A percentile compares a stretch with the other conserved stretches of the same genome.
Conservation (phyloP, 2,113 vertebrate genomes). For the Fregetta grallaria region DNA sequence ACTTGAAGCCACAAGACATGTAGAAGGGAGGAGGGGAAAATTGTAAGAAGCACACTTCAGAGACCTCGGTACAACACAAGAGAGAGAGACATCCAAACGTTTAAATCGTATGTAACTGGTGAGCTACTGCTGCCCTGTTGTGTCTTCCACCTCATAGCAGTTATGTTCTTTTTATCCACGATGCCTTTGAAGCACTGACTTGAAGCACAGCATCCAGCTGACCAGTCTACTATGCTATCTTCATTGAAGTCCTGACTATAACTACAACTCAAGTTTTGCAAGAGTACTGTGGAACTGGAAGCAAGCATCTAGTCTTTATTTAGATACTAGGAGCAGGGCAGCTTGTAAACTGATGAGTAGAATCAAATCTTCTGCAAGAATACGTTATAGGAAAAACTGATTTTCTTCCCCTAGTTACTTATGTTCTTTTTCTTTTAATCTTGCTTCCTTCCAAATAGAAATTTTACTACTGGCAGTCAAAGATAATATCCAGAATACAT, state of each 20-base stretch:
- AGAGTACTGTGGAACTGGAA: not conserved
- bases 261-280: not conserved
- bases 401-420: not conserved
- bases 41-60: slow-evolving; percentile 14
- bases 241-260: slow-evolving; percentile 1
- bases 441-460: not conserved
- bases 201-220: not conserved
- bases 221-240: not conserved
- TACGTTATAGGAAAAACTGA: not conserved
- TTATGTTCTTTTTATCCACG: not conserved
- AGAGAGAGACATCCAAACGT: not conserved
- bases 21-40: not conserved
- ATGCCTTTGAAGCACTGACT: slow-evolving; percentile 9
- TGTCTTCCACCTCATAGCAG: not conserved
- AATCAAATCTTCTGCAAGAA: not conserved
- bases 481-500: not conserved
- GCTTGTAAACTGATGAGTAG: not conserved
- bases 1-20: not conserved
- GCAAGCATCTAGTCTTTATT: not conserved
- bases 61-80: not conserved
- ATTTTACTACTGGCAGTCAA: not conserved
- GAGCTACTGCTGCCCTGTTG: slow-evolving; percentile 23
- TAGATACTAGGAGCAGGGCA: not conserved
- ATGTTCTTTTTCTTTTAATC: not conserved
- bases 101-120: not conserved